Evolutionary conservation across 2,113 vertebrate genomes (phyloP).

Genomic region (Macrotus californicus): DNA sequence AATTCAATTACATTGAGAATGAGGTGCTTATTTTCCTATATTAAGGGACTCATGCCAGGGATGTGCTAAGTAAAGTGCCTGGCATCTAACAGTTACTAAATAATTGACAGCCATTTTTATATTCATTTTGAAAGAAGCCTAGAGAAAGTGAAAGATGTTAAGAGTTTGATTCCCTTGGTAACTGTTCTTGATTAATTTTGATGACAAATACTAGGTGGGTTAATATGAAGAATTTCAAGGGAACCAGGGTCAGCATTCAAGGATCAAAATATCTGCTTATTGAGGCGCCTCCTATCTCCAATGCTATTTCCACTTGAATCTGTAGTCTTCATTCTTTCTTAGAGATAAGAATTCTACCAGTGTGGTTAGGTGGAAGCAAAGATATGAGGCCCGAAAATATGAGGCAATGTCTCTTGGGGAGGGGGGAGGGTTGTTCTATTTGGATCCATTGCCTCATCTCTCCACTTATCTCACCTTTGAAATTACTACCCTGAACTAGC

Average conservation of each 20-base stretch:
- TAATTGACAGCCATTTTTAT: not conserved
- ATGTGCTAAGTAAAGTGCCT: not conserved
- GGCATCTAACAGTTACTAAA: not conserved
- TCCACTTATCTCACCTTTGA: not conserved
- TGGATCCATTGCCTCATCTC: not conserved
- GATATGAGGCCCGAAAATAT: not conserved
- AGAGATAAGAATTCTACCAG: not conserved
- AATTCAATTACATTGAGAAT: not conserved
- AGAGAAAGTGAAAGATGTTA: not conserved
- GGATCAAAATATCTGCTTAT: not conserved
- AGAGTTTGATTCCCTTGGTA: not conserved
- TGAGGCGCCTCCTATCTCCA: not conserved
- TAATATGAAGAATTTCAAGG: not conserved
- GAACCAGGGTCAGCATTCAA: not conserved
- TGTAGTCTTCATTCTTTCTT: not conserved
- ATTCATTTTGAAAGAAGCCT: not conserved
- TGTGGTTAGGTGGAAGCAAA: not conserved
- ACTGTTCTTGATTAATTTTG: not conserved
- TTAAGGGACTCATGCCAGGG: not conserved
- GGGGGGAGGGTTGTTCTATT: not conserved
- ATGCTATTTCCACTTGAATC: not conserved
- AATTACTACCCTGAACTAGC: not conserved
- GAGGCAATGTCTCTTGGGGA: rapidly evolving
- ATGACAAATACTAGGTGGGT: not conserved
- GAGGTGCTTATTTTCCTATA: not conserved